Conservation (phyloP, 2,797 vertebrate genomes). For the Galaxias olidus region DNA sequence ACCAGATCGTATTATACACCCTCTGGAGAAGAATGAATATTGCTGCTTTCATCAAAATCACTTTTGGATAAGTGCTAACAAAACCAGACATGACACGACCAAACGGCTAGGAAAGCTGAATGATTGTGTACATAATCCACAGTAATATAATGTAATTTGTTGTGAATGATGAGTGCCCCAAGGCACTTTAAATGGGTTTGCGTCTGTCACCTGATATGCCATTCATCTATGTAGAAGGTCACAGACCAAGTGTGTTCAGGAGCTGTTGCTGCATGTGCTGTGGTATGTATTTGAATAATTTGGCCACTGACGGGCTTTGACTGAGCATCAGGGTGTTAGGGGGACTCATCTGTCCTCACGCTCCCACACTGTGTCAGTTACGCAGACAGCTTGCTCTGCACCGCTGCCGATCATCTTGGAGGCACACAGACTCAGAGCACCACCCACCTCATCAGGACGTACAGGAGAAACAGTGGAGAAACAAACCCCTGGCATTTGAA, state of each 20-base stretch:
- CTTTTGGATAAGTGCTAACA: not conserved
- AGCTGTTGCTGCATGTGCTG: constrained; percentile 10
- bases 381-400: too few species aligned
- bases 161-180: constrained; percentile 17
- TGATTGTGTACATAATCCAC: constrained; percentile 6
- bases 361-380: too few species aligned
- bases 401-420: too few species aligned
- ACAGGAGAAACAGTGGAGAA: too few species aligned
- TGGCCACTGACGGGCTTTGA: constrained; percentile 10
- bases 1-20: too few species aligned
- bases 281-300: constrained; percentile 21
- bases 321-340: constrained; percentile 14
- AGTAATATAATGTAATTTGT: constrained; percentile 8
- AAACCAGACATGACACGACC: not conserved
- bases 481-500: too few species aligned
- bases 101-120: not conserved
- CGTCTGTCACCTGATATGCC: constrained; percentile 14
- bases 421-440: too few species aligned
- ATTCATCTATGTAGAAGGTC: constrained; percentile 22
- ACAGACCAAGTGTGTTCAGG: constrained; percentile 16
- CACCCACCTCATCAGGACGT: too few species aligned
- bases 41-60: not conserved
- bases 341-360: constrained; percentile 23
- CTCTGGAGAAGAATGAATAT: too few species aligned
- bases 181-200: constrained; percentile 11